Evolutionary conservation across 2,113 vertebrate species (phyloP).

Genomic region (Xiphophorus maculatus): DNA sequence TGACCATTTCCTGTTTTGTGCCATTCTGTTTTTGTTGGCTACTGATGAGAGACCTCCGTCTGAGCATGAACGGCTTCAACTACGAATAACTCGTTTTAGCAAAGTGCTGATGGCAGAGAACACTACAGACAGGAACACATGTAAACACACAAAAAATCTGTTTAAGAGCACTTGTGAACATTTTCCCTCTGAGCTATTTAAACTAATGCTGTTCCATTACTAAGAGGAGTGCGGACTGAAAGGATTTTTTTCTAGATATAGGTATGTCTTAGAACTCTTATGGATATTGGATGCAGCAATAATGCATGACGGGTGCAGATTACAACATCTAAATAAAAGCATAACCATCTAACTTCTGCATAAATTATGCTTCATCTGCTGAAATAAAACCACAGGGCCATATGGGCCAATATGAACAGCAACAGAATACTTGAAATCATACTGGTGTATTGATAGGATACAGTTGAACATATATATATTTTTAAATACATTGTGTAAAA

Average conservation of each 20-base stretch:
- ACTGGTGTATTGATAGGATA: too few species aligned
- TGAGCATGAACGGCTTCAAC: neutral
- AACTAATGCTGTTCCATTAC: neutral
- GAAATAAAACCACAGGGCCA: too few species aligned
- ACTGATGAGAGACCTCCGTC: constrained; percentile 21
- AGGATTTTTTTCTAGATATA: neutral
- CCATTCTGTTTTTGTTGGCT: constrained; percentile 21
- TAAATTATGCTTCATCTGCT: too few species aligned
- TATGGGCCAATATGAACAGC: too few species aligned
- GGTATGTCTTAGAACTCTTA: neutral
- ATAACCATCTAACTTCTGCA: neutral
- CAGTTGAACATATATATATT: too few species aligned
- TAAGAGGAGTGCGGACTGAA: neutral
- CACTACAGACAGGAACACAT: neutral
- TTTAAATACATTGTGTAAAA: too few species aligned
- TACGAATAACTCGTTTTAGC: constrained; percentile 12
- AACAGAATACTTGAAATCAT: too few species aligned
- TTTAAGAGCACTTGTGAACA: neutral
- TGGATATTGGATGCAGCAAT: constrained; percentile 2
- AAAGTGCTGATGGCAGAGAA: neutral
- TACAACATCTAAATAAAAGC: neutral
- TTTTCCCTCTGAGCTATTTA: neutral
- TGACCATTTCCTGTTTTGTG: constrained; percentile 16
- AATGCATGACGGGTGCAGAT: constrained; percentile 4
- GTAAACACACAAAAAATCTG: neutral